Base-by-base conservation (phyloP, 2,113 vertebrate genomes). In the Coryphaenoides rupestris region DNA sequence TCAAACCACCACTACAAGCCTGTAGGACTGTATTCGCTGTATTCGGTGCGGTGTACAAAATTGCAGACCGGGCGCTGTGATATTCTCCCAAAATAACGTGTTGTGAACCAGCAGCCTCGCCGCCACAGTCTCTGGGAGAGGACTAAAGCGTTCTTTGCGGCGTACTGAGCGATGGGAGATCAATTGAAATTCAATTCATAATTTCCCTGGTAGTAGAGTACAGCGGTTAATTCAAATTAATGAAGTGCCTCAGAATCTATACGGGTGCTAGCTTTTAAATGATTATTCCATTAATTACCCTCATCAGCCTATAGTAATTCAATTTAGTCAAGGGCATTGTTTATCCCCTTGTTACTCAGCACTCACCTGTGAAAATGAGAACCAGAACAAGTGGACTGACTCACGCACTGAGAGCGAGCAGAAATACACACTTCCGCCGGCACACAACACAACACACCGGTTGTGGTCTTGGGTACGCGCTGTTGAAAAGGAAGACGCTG, bases 131-230 rank as follows among this genome's bases (percentile, higher is more conserved):
- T 40, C 33, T 40, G 9, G 9, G 9, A 40, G 33, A 40, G 7
- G 33, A 10, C 33, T 40, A 0, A 2, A 40, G 13, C 5, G n/a
- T 54, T 54, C 5, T 54, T 21, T 52, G 49, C 7, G 21, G 70
- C 55, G 75, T 64, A 63, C 55, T 45, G 55, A 76, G 75, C 70
- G 22, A 58, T 65, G 59, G 58, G 45, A 69, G 76, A 86, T 89
- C 81, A 80, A 86, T 85, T 64, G 53, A 79, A 81, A 87, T 82
- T 84, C 73, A 85, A 87, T 85, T 86, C 72, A 88, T 87, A 88
- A 89, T 81, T 82, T 74, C 70, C 55, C 53, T n/a, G 46, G 62
- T 28, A 58, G 70, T 54, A 66, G 56, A 76, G 67, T 63, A 59
- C 74, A 5, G 19, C 52, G 60, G 26, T 69, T 86, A 87, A 90